Base-by-base conservation (phyloP, 2,888 invertebrate species). In the Aphidoletes aphidimyza region DNA sequence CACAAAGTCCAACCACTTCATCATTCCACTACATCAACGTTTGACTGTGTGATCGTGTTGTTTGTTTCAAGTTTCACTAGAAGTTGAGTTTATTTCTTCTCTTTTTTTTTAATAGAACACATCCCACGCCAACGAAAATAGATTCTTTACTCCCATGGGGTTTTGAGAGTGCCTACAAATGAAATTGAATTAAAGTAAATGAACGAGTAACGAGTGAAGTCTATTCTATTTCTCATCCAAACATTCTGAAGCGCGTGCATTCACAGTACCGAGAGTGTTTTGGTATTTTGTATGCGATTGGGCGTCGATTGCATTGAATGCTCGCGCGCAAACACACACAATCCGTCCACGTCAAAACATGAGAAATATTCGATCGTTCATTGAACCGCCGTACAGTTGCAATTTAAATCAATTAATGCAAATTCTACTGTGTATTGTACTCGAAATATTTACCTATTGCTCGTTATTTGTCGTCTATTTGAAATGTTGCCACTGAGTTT, bases 371-470 rank as follows among this genome's bases (percentile, higher is more conserved):
- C 81, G 81, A 81, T 37, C 81, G 81, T 81, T 81, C 81, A 81
- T 81, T 81, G n/a, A 81, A 81, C 81, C 81, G 37, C 81, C 81
- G n/a, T 81, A 81, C 81, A 22, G n/a, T 81, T 81, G 85, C 85
- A 85, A 85, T 83, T 86, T 84, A 86, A 87, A 85, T 69, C 86
- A 87, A 86, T 84, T 87, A 85, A 85, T 88, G 86, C 87, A 87
- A 86, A 87, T 88, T 86, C 85, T 87, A 85, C 88, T 87, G 85
- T 88, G 88, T 85, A 85, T 88, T 84, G 86, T 87, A 86, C 87
- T 88, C 85, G 88, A 88, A 87, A 87, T 87, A 54, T 88, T 88
- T 85, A 87, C 88, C 85, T 88, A 87, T 86, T 87, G 87, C 86
- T 85, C 88, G 81, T 85, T 88, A 42, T 88, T 88, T 86, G 87